Percentiles rank a stretch among this genome's conserved stretches.
Conservation (phyloP, 2,888 invertebrate species). For the Dryobotodes eremita region DNA sequence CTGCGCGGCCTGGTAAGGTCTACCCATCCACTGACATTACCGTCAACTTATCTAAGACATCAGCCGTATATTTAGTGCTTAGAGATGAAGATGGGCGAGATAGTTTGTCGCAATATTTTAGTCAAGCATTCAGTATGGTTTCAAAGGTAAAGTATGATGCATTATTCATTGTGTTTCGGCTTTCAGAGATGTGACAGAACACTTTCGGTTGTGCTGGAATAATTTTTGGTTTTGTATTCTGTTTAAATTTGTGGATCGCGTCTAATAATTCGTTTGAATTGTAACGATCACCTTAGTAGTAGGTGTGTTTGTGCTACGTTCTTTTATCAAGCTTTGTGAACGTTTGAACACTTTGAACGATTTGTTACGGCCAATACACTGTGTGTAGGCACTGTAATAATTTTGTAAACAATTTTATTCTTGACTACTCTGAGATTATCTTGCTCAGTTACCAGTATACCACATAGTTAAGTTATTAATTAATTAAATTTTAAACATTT, state of each 20-base stretch:
- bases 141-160: slow-evolving; percentile 40
- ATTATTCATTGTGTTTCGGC: slow-evolving; percentile 42
- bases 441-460: background rate
- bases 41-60: slow-evolving; percentile 59
- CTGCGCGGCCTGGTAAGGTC: slow-evolving; percentile 55
- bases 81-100: slow-evolving; percentile 54
- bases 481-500: slow-evolving; percentile 13
- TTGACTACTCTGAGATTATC: background rate
- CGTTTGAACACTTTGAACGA: slow-evolving; percentile 25
- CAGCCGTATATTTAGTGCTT: slow-evolving; percentile 45
- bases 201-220: slow-evolving; percentile 26
- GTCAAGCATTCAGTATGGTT: slow-evolving; percentile 41
- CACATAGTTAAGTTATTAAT: background rate
- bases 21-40: slow-evolving; percentile 54
- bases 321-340: slow-evolving; percentile 22
- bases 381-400: background rate
- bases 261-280: slow-evolving; percentile 34
- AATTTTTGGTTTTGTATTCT: slow-evolving; percentile 35
- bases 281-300: slow-evolving; percentile 8
- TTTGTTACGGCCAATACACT: slow-evolving; percentile 20
- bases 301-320: slow-evolving; percentile 11
- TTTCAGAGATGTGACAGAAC: slow-evolving; percentile 29
- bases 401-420: background rate
- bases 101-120: slow-evolving; percentile 42
- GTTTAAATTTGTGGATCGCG: slow-evolving; percentile 16